Evolutionary conservation across 2,797 vertebrate genomes (phyloP), one percentile per base, ranked within the genome.

Genomic region (Aplochiton taeniatus): DNA sequence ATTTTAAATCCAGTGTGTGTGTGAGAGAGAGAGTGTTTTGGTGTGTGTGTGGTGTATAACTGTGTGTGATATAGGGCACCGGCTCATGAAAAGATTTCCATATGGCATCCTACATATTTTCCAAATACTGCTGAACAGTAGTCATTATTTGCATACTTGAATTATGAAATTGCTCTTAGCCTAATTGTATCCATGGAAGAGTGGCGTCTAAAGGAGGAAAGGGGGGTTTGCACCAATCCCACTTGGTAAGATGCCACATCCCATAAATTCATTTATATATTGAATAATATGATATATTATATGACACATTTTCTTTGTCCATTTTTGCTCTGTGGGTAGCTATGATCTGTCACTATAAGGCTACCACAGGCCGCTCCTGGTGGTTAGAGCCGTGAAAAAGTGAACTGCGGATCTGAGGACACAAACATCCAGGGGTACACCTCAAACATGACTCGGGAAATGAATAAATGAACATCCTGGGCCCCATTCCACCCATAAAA

Each of bases 381-480:
- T 31, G 3, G 31, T 31, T 6, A 31, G 3, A 31, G 31, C 31
- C 6, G 31, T 31, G 31, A 74, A 74, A 83, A 83, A 79, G 74
- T 76, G 52, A 75, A 68, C 68, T 65, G 45, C 76, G 82, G 31
- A 31, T 31, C 31, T 31, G 31, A 31, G 31, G 50, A 9, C 59
- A 60, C 43, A 41, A 52, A 18, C 59, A 19, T 70, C 44, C 60
- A 63, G 20, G 61, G 75, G 63, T 76, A 80, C 79, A 74, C 67
- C 70, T 85, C 80, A 68, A 66, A 83, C 77, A 86, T 85, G 87
- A 90, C 83, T 85, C 74, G 69, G 74, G 78, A 85, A 82, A 91
- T 91, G 86, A 90, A 91, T 91, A 90, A 90, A 91, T 90, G 82
- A 91, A 86, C 89, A 91, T 84, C 79, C 80, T 19, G 18, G 61